Evolutionary conservation across 2,113 vertebrate genomes (phyloP).

Genomic region (Sapajus apella): DNA sequence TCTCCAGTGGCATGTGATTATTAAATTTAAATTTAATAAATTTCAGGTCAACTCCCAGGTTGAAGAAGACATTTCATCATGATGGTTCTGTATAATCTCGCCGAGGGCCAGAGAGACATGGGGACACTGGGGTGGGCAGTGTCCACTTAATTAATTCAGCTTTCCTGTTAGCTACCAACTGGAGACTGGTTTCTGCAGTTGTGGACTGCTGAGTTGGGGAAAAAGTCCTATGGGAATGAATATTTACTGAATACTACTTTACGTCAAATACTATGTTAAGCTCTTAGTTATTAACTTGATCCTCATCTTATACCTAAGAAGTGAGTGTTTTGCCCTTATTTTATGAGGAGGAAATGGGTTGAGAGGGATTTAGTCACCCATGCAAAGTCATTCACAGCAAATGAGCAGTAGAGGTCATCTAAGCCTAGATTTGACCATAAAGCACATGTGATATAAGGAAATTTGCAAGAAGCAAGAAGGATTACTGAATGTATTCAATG

Average conservation of each 20-base stretch:
- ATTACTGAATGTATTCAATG: background rate
- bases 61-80: background rate
- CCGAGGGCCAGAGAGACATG: background rate
- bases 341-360: background rate
- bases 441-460: background rate
- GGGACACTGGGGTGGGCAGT: background rate
- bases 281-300: background rate
- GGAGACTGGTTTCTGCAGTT: background rate
- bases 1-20: background rate
- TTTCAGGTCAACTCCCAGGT: background rate
- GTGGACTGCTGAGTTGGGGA: background rate
- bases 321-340: background rate
- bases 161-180: background rate
- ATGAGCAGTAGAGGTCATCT: background rate
- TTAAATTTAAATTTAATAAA: background rate
- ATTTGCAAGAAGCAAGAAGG: slow-evolving; percentile 45
- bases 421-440: background rate
- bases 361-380: background rate
- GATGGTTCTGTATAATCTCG: background rate
- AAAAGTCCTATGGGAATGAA: background rate
- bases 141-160: background rate
- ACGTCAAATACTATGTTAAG: background rate
- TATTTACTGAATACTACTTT: background rate
- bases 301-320: background rate
- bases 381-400: background rate